Conservation (phyloP, 2,797 vertebrate genomes). For the Decapterus maruadsi region DNA sequence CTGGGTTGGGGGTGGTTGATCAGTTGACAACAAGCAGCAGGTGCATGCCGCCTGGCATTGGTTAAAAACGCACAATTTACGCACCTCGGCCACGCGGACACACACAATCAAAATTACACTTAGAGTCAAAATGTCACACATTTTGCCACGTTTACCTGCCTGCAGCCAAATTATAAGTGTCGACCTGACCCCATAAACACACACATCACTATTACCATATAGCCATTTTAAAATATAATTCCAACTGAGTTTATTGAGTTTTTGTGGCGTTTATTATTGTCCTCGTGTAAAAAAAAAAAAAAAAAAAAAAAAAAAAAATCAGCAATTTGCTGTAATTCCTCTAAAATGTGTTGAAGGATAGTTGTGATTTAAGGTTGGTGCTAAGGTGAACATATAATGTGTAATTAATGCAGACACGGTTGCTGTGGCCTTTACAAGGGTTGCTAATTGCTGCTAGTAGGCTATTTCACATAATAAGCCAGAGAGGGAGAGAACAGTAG, state of each 20-base stretch:
- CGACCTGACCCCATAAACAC: neutral
- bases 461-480: constrained; percentile 27
- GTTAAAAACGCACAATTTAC: constrained; percentile 38
- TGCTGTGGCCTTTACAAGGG: constrained; percentile 36
- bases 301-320: neutral
- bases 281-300: too few relatives aligned
- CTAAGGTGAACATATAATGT: constrained; percentile 19
- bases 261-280: neutral
- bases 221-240: neutral
- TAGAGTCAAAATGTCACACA: constrained; percentile 6
- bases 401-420: constrained; percentile 35
- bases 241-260: neutral
- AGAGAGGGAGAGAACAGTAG: constrained; percentile 10
- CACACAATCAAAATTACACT: constrained; percentile 17
- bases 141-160: neutral
- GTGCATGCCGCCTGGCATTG: constrained; percentile 48
- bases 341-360: constrained; percentile 20
- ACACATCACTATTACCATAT: neutral
- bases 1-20: constrained; percentile 37
- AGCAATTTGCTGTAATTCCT: constrained; percentile 10
- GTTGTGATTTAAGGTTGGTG: constrained; percentile 23
- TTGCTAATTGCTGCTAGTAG: constrained; percentile 31
- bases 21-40: constrained; percentile 64
- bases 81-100: constrained; percentile 11
- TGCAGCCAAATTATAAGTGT: neutral